Evolutionary conservation across 2,113 vertebrate species (phyloP).

Genomic region (Ceratotherium simum): DNA sequence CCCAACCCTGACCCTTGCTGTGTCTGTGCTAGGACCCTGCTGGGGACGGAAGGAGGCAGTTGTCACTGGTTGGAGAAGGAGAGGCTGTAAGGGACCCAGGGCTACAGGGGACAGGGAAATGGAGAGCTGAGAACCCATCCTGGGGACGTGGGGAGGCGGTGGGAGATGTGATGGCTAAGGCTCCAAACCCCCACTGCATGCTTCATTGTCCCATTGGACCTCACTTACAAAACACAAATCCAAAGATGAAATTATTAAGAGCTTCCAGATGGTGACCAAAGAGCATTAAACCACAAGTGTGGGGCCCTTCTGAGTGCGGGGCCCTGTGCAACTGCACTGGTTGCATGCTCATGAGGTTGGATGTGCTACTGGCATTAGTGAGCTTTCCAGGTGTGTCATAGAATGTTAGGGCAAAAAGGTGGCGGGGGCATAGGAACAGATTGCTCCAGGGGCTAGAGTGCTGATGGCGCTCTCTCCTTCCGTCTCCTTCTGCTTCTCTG

Average conservation of each 20-base stretch:
- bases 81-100: not conserved
- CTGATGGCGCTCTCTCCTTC: not conserved
- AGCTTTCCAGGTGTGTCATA: not conserved
- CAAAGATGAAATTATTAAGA: not conserved
- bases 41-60: not conserved
- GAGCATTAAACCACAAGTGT: not conserved
- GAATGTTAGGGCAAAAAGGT: not conserved
- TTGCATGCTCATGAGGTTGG: not conserved
- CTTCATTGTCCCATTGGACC: not conserved
- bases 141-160: not conserved
- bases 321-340: rapidly evolving
- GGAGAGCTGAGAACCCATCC: not conserved
- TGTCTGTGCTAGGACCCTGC: not conserved
- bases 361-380: not conserved
- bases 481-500: not conserved
- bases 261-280: not conserved
- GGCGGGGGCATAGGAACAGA: not conserved
- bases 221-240: not conserved
- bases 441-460: no score
- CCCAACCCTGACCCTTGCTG: rapidly evolving
- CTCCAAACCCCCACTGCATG: rapidly evolving
- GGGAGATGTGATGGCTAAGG: not conserved
- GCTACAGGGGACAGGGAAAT: not conserved
- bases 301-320: not conserved
- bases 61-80: not conserved